A percentile compares a stretch with the other conserved stretches of the same genome.
Conservation (phyloP, 2,113 vertebrate genomes). For the Myiozetetes cayanensis region DNA sequence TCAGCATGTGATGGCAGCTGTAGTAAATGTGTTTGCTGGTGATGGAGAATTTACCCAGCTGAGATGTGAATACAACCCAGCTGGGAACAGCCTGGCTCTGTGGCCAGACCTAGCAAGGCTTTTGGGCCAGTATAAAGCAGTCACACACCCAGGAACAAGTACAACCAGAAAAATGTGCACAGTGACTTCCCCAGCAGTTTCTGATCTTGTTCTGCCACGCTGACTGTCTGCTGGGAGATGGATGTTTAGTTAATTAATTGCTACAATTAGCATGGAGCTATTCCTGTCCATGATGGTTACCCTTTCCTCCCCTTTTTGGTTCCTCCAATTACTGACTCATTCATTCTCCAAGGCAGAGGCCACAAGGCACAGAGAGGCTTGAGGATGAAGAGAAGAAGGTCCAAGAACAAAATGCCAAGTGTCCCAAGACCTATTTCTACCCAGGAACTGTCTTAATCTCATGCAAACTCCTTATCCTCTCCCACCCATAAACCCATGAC, state of each 20-base stretch:
- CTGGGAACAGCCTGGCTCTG: neutral
- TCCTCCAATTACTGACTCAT: neutral
- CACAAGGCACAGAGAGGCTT: neutral
- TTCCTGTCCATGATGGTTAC: neutral
- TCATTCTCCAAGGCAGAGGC: neutral
- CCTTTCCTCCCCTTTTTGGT: neutral
- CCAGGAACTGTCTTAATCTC: neutral
- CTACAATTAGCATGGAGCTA: constrained; percentile 32
- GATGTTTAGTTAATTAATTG: constrained; percentile 42
- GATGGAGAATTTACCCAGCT: rapidly evolving
- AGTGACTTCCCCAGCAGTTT: neutral
- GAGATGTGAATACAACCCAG: neutral
- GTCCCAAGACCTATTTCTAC: neutral
- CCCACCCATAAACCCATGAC: neutral
- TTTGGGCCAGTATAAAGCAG: neutral
- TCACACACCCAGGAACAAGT: neutral
- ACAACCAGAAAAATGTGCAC: constrained; percentile 10
- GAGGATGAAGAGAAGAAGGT: neutral
- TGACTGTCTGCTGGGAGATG: neutral
- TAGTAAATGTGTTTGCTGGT: neutral
- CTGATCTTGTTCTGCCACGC: neutral
- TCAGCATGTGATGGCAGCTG: neutral
- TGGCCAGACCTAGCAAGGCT: neutral
- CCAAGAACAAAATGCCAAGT: neutral
- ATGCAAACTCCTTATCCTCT: neutral